Evolutionary conservation across 2,797 vertebrate species (phyloP).

Genomic region (Pseudochromis fuscus): DNA sequence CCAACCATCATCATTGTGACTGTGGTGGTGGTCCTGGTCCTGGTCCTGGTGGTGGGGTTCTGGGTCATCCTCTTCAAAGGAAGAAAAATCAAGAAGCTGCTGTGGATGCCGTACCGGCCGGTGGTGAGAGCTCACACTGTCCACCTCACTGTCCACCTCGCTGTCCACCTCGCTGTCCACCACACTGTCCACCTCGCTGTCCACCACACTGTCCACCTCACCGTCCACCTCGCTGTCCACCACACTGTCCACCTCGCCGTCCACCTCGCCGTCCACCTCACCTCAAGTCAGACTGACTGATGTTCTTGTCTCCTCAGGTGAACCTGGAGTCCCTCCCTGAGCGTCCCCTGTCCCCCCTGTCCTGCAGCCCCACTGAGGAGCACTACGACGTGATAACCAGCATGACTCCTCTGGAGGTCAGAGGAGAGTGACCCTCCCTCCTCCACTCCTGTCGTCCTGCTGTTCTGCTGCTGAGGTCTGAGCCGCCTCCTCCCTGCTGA

Average conservation of each 20-base stretch:
- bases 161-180: not conserved
- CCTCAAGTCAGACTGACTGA: not conserved
- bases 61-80: fast-evolving
- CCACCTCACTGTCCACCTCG: not conserved
- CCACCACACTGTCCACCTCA: not conserved
- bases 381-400: not conserved
- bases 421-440: not conserved
- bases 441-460: not conserved
- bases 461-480: too few relatives aligned
- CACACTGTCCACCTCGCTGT: not conserved
- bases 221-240: not conserved
- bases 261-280: not conserved
- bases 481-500: too few relatives aligned
- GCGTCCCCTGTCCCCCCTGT: not conserved
- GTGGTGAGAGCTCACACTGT: conserved; percentile 11
- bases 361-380: not conserved
- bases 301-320: not conserved
- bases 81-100: conserved; percentile 54
- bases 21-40: fast-evolving
- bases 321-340: not conserved
- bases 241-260: not conserved
- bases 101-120: conserved; percentile 18
- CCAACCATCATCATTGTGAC: not conserved
- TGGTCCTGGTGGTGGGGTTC: fast-evolving
- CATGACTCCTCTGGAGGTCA: not conserved